Conservation (phyloP, 2,888 invertebrate genomes). For the Campoplex capitator region DNA sequence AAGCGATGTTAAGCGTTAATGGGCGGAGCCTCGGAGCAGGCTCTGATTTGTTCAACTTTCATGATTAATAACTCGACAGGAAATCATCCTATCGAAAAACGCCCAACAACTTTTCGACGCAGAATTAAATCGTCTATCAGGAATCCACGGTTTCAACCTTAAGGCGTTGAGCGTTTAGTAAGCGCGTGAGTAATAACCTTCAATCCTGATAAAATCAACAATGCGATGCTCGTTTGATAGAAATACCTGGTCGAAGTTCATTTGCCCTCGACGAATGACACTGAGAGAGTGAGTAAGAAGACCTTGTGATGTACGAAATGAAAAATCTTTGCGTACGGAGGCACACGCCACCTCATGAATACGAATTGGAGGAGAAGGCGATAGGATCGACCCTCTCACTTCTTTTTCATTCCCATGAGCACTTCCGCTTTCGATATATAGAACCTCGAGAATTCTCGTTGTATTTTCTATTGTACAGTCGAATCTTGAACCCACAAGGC, state of each 20-base stretch:
- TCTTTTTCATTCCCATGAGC: slow-evolving; percentile 52
- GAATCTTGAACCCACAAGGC: background rate
- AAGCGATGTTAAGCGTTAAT: background rate
- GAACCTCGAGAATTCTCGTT: slow-evolving; percentile 26
- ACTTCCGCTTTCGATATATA: slow-evolving; percentile 57
- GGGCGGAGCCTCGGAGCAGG: background rate
- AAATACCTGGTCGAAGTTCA: slow-evolving; percentile 52
- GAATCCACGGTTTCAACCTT: slow-evolving; percentile 2
- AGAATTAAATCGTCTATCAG: background rate
- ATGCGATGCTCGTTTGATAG: slow-evolving; percentile 49
- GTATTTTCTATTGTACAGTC: slow-evolving; percentile 1
- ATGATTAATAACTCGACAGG: background rate
- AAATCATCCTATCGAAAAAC: slow-evolving; percentile 2
- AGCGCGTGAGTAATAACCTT: background rate
- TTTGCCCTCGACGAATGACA: slow-evolving; percentile 45
- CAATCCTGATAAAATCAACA: slow-evolving; percentile 35
- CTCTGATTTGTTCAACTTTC: background rate
- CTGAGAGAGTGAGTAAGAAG: slow-evolving; percentile 9
- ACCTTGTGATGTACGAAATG: slow-evolving; percentile 47
- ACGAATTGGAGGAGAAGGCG: slow-evolving; percentile 49
- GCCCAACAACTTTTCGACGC: background rate
- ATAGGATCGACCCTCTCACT: slow-evolving; percentile 27
- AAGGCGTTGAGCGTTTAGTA: background rate
- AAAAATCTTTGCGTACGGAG: slow-evolving; percentile 47
- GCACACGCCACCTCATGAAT: slow-evolving; percentile 57